Percentiles rank a stretch among this genome's conserved stretches.
Conservation (phyloP, 1,140 invertebrate genomes). For the Anoplophora glabripennis region DNA sequence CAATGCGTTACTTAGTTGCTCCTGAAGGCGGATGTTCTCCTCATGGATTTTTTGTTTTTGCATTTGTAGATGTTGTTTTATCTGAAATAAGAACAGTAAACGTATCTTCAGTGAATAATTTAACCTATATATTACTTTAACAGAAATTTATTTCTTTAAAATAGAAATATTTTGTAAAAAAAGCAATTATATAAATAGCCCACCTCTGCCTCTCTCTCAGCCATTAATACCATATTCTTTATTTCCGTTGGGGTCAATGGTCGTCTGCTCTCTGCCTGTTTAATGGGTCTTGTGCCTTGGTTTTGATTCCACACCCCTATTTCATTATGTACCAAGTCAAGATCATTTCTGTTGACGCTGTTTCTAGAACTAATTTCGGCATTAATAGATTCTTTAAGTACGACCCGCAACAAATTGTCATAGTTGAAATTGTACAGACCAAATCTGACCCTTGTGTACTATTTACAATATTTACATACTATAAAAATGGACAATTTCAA, state of each 20-base stretch:
- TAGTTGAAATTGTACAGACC: too few relatives aligned
- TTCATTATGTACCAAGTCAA: slow-evolving; percentile 55
- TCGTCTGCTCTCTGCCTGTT: slow-evolving; percentile 22
- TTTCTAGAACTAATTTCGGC: slow-evolving; percentile 25
- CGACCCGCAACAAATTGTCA: too few relatives aligned
- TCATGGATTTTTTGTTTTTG: slow-evolving; percentile 42
- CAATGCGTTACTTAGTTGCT: slow-evolving; percentile 43
- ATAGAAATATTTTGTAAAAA: neutral
- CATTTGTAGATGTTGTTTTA: slow-evolving; percentile 46
- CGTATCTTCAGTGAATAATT: slow-evolving; percentile 8
- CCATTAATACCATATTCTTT: slow-evolving; percentile 46
- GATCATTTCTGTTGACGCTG: slow-evolving; percentile 55
- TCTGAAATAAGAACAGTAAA: slow-evolving; percentile 33
- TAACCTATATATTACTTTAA: neutral
- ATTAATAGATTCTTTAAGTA: too few relatives aligned
- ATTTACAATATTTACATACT: too few relatives aligned
- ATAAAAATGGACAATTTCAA: too few relatives aligned
- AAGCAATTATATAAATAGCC: slow-evolving; percentile 26
- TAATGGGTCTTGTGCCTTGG: slow-evolving; percentile 23
- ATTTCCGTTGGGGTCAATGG: slow-evolving; percentile 41
- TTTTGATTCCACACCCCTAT: slow-evolving; percentile 59
- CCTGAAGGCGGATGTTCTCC: slow-evolving; percentile 45
- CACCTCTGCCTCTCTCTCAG: slow-evolving; percentile 59
- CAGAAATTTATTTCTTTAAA: neutral
- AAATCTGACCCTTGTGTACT: too few relatives aligned